Evolutionary conservation across 2,113 vertebrate species (phyloP).

Genomic region (Todiramphus saurophagus): DNA sequence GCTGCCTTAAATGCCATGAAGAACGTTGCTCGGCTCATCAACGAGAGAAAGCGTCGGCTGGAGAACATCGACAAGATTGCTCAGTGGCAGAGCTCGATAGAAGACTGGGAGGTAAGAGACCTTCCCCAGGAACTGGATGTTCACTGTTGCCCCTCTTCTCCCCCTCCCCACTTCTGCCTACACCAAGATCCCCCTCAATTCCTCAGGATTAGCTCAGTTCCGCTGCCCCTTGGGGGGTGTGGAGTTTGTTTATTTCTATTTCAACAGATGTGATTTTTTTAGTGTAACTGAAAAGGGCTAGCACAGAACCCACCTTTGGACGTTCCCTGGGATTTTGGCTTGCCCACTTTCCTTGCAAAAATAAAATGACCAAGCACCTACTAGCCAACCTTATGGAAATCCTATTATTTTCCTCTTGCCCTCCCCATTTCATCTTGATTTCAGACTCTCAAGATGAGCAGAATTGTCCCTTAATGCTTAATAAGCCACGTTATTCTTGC

Average conservation of each 20-base stretch:
- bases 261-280: not conserved
- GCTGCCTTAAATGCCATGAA: constrained; percentile 95
- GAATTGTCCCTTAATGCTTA: not conserved
- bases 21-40: constrained; percentile 92
- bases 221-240: not conserved
- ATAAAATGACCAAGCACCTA: not conserved
- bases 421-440: not conserved
- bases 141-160: not conserved
- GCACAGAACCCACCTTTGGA: not conserved
- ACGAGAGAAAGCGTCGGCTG: constrained; percentile 91
- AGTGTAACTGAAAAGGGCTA: not conserved
- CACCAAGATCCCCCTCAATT: not conserved
- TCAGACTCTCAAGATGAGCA: not conserved
- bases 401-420: not conserved
- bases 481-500: not conserved
- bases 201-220: not conserved
- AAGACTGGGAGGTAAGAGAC: constrained; percentile 91
- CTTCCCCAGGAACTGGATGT: too few species aligned
- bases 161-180: not conserved
- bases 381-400: not conserved
- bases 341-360: not conserved
- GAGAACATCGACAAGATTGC: constrained; percentile 98
- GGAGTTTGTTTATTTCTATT: not conserved
- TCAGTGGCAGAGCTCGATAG: constrained; percentile 94
- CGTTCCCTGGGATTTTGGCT: not conserved